Evolutionary conservation across 2,113 vertebrate genomes (phyloP).

Genomic region (Budorcas taxicolor): DNA sequence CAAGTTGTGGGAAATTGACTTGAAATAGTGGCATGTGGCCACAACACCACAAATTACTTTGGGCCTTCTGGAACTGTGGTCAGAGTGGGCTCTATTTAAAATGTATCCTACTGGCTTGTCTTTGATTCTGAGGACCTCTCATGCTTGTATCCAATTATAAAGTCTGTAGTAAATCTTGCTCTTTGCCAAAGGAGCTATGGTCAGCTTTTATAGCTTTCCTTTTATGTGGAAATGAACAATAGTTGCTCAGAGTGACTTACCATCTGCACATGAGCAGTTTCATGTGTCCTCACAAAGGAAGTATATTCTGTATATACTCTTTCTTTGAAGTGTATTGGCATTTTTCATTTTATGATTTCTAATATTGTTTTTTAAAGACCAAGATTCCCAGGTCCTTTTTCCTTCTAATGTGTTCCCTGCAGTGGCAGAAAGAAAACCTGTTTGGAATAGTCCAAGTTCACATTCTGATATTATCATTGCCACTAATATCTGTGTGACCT

Average conservation of each 20-base stretch:
- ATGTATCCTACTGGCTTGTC: slow-evolving; percentile 40
- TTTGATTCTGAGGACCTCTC: slow-evolving; percentile 46
- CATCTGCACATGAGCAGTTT: not conserved
- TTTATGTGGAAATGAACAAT: slow-evolving; percentile 48
- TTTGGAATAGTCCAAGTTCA: not conserved
- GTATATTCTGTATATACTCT: not conserved
- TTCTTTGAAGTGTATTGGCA: slow-evolving; percentile 28
- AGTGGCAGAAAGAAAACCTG: not conserved
- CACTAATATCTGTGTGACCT: not conserved
- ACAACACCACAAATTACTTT: slow-evolving; percentile 30
- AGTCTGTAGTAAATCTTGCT: slow-evolving; percentile 56
- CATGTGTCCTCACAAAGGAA: not conserved
- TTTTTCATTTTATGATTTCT: slow-evolving; percentile 49
- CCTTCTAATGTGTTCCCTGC: not conserved
- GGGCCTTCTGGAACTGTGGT: slow-evolving; percentile 36
- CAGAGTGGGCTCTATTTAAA: slow-evolving; percentile 9
- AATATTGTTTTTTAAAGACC: not conserved
- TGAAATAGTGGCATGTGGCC: slow-evolving; percentile 45
- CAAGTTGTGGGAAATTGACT: slow-evolving; percentile 55
- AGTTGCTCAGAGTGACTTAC: not conserved
- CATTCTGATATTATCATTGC: not conserved
- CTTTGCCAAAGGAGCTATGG: slow-evolving; percentile 41
- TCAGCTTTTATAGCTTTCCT: slow-evolving; percentile 51
- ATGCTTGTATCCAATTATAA: slow-evolving; percentile 47
- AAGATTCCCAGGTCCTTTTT: not conserved